Evolutionary conservation across 64 coral and sea anemone genomes (phyloP).

Genomic region (Acropora yongei): DNA sequence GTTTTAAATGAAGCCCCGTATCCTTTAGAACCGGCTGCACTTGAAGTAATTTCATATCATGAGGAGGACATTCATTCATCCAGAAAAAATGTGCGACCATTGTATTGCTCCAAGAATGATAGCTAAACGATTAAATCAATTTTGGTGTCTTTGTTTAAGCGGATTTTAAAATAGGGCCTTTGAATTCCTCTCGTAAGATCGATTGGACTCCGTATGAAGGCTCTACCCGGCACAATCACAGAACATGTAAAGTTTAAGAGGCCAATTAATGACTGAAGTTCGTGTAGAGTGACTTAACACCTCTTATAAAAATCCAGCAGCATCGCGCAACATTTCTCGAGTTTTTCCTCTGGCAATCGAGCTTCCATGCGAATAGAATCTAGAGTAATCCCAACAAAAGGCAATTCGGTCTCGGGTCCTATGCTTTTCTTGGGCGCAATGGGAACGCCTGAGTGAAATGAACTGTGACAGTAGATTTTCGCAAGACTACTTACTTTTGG

Average conservation of each 20-base stretch:
- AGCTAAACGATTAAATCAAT: background rate
- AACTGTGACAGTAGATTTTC: background rate
- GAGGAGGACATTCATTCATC: background rate
- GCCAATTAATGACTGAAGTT: conserved; percentile 12
- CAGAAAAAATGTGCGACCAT: conserved; percentile 42
- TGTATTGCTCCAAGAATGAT: conserved; percentile 4
- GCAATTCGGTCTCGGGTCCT: conserved; percentile 23
- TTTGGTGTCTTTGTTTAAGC: background rate
- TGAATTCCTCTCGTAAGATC: conserved; percentile 44
- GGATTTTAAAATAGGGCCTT: background rate
- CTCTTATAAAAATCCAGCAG: conserved; percentile 15
- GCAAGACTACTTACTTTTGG: conserved; percentile 4
- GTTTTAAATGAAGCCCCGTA: conserved; percentile 31
- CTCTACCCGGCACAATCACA: conserved; percentile 29
- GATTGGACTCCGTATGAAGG: conserved; percentile 44
- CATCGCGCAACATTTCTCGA: conserved; percentile 12
- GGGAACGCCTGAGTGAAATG: conserved; percentile 1
- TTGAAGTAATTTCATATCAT: conserved; percentile 6
- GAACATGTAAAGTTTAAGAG: conserved; percentile 59
- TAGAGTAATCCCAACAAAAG: conserved; percentile 4
- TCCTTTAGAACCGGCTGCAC: conserved; percentile 42
- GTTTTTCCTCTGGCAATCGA: too few species aligned
- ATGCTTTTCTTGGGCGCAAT: background rate
- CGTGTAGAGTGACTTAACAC: background rate
- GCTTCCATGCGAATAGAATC: too few species aligned